Evolutionary conservation across 92 coral and sea anemone genomes (phyloP).

Genomic region (Nematostella vectensis): DNA sequence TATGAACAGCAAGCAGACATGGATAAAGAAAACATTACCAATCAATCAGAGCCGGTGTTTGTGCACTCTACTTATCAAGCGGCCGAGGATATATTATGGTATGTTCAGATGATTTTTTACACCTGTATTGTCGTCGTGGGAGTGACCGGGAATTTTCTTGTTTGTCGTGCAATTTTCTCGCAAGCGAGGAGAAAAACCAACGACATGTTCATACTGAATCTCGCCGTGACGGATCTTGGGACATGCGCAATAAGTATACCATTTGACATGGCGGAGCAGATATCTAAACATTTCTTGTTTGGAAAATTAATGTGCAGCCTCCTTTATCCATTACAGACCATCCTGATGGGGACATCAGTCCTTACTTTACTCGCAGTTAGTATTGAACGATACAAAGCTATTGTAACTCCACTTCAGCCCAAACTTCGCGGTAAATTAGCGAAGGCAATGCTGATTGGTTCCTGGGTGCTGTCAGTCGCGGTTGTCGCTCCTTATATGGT

Average conservation of each 20-base stretch:
- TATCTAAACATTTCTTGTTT: constrained; percentile 32
- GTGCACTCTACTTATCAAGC: too few species aligned
- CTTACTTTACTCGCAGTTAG: constrained; percentile 48
- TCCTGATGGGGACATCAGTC: constrained; percentile 56
- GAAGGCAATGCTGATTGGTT: constrained; percentile 16
- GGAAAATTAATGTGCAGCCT: constrained; percentile 43
- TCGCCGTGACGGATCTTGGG: constrained; percentile 56
- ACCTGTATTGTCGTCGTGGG: constrained; percentile 32
- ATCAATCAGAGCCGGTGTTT: too few species aligned
- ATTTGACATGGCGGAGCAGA: constrained; percentile 42
- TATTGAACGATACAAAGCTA: constrained; percentile 48
- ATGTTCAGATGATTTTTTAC: constrained; percentile 28
- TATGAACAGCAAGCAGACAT: too few species aligned
- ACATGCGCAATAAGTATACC: constrained; percentile 50
- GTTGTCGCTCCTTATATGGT: constrained; percentile 52
- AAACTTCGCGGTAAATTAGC: constrained; percentile 24
- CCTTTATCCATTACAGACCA: constrained; percentile 62
- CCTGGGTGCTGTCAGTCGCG: constrained; percentile 49
- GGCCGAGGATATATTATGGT: too few species aligned
- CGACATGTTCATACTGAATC: constrained; percentile 47
- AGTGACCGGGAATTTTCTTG: constrained; percentile 31
- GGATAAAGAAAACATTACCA: too few species aligned
- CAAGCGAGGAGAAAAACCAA: constrained; percentile 30
- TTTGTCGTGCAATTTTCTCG: constrained; percentile 33
- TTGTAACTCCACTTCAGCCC: constrained; percentile 61